Percentiles rank a stretch among this genome's conserved stretches.
Evolutionary conservation across 1,140 invertebrate species (phyloP).

Genomic region (Bombus superbus): DNA sequence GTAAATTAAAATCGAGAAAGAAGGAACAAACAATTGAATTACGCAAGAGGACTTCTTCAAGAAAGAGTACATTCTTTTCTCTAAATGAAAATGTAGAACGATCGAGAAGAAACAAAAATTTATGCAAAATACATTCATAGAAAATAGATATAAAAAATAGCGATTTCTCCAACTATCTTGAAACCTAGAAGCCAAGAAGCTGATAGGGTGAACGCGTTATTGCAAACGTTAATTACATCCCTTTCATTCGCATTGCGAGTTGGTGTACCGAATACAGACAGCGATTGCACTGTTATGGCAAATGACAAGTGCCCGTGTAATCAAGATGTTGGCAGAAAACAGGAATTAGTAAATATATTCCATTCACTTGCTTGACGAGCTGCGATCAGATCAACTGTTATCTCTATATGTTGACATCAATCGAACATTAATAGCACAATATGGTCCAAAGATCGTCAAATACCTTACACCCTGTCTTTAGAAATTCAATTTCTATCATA

Average conservation of each 20-base stretch:
- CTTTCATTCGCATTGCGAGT: constrained; percentile 42
- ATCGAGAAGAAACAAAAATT: not conserved
- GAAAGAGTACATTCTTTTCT: not conserved
- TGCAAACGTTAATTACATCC: constrained; percentile 54
- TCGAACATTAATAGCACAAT: not conserved
- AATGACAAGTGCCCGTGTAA: constrained; percentile 42
- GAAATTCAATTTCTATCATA: not conserved
- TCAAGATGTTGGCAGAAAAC: constrained; percentile 37
- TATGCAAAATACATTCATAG: not conserved
- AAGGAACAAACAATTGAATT: too few relatives aligned
- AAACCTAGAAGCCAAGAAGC: not conserved
- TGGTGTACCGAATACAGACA: not conserved
- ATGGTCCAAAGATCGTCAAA: not conserved
- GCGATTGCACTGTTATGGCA: not conserved
- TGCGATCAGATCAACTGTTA: constrained; percentile 24
- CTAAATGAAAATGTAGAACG: too few relatives aligned
- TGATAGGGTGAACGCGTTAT: not conserved
- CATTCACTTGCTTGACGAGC: constrained; percentile 23
- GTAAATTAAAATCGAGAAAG: too few relatives aligned
- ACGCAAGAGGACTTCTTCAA: too few relatives aligned
- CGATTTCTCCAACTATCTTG: not conserved
- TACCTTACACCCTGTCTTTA: not conserved
- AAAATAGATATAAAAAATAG: too few relatives aligned
- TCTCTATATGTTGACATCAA: not conserved
- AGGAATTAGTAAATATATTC: constrained; percentile 46